A percentile compares a stretch with the other conserved stretches of the same genome.
Evolutionary conservation across 2,888 invertebrate genomes (phyloP).

Genomic region (Cephus rjabovi): DNA sequence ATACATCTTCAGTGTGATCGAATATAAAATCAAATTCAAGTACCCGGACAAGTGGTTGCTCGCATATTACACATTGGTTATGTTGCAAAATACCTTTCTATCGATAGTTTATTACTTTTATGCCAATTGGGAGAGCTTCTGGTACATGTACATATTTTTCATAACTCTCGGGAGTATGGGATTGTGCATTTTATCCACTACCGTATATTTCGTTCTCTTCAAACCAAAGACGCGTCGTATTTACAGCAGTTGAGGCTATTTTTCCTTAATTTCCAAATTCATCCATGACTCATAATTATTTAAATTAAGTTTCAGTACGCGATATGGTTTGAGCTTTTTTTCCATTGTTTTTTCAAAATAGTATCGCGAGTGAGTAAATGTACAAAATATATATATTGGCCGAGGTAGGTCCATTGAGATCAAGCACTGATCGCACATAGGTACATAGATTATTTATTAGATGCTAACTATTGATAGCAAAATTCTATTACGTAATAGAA

Average conservation of each 20-base stretch:
- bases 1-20: slow-evolving; percentile 81
- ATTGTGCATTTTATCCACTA: slow-evolving; percentile 53
- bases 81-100: slow-evolving; percentile 76
- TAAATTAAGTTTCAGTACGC: not conserved
- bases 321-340: not conserved
- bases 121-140: slow-evolving; percentile 74
- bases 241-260: slow-evolving; percentile 26
- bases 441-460: slow-evolving; percentile 22
- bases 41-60: slow-evolving; percentile 78
- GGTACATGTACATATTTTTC: slow-evolving; percentile 76
- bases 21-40: slow-evolving; percentile 83
- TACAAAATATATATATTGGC: slow-evolving; percentile 2
- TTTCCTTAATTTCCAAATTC: not conserved
- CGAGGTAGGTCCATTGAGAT: not conserved
- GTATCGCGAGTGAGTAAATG: not conserved
- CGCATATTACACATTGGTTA: slow-evolving; percentile 75
- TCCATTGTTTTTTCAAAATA: not conserved
- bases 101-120: slow-evolving; percentile 77
- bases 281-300: not conserved
- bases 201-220: slow-evolving; percentile 51
- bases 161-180: slow-evolving; percentile 71
- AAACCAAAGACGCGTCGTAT: slow-evolving; percentile 59
- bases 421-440: not conserved
- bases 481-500: slow-evolving; percentile 22
- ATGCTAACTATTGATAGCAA: slow-evolving; percentile 13